phyloP scores from a whole-genome alignment of 2,888 invertebrate species.

The Pherbina coryleti region DNA sequence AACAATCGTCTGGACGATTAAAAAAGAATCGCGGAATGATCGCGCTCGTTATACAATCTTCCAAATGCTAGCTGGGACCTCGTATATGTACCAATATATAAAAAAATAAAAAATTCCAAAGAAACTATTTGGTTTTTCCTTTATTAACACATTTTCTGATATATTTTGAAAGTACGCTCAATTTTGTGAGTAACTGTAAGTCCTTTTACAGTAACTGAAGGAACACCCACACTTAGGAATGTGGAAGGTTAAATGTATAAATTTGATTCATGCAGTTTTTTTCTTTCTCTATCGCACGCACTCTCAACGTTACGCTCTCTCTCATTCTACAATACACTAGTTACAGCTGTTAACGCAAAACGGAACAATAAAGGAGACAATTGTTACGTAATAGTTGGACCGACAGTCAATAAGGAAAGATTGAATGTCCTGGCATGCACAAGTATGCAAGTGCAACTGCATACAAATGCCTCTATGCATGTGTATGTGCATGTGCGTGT shows the following conservation, averaged over 20 bases:
- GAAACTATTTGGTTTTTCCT: too few species aligned
- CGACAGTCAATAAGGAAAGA: slow-evolving; percentile 37
- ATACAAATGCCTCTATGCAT: not conserved
- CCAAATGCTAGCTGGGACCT: too few species aligned
- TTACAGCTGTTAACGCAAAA: slow-evolving; percentile 18
- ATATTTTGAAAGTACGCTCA: too few species aligned
- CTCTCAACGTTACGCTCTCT: not conserved
- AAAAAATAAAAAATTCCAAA: too few species aligned
- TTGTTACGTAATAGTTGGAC: slow-evolving; percentile 36
- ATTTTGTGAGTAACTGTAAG: too few species aligned
- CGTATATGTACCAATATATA: too few species aligned
- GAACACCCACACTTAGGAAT: not conserved
- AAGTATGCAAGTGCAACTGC: slow-evolving; percentile 2
- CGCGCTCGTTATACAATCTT: too few species aligned
- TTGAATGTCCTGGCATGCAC: slow-evolving; percentile 23
- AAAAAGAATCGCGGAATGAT: too few species aligned
- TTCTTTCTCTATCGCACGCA: not conserved
- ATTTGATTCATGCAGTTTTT: not conserved
- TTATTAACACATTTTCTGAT: too few species aligned
- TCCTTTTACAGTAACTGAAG: not conserved
- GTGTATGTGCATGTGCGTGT: not conserved
- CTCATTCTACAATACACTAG: not conserved
- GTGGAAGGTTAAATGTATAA: not conserved
- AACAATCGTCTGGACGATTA: too few species aligned
- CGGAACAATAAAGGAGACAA: slow-evolving; percentile 37